These are phyloP conservation scores for Lithobates pipiens DNA, from an alignment of 2,797 vertebrate species.

Conservation along the genomic window DNA sequence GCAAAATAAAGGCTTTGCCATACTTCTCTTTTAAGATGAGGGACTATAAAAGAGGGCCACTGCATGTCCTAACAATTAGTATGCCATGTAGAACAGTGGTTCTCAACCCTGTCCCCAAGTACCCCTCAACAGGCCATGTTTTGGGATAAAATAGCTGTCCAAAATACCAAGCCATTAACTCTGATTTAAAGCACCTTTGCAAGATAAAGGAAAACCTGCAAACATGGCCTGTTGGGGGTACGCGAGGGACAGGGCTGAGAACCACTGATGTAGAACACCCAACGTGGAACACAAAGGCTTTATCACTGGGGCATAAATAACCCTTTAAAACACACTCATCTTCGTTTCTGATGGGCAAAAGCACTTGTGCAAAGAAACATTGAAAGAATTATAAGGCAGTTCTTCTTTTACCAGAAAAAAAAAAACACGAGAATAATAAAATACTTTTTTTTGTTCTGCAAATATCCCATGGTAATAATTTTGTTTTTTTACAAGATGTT, in stretches of 20 bases:
- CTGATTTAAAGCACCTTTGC: too few relatives aligned
- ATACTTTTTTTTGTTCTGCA: conserved; percentile 26
- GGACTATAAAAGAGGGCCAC: too few relatives aligned
- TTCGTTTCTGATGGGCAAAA: background rate
- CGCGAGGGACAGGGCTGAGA: too few relatives aligned
- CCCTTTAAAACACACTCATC: conserved; percentile 18
- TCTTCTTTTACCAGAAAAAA: conserved; percentile 14
- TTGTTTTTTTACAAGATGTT: conserved; percentile 33
- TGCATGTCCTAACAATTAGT: background rate
- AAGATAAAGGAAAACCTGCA: too few relatives aligned
- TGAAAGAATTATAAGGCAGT: conserved; percentile 21
- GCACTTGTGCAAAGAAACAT: conserved; percentile 29
- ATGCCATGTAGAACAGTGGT: background rate
- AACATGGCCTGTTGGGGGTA: too few relatives aligned
- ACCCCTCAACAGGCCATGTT: too few relatives aligned
- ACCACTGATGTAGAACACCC: background rate
- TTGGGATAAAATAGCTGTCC: too few relatives aligned
- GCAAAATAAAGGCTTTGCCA: too few relatives aligned
- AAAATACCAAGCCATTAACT: too few relatives aligned
- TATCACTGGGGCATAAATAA: conserved; percentile 8
- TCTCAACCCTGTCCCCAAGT: too few relatives aligned
- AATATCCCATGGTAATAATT: conserved; percentile 35
- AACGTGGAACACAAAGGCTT: background rate
- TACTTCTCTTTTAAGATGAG: too few relatives aligned
- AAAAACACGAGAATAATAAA: conserved; percentile 26